A percentile compares a stretch with the other conserved stretches of the same genome.
Evolutionary conservation across 2,797 vertebrate genomes (phyloP).

Genomic region (Helicolenus hilgendorfi): DNA sequence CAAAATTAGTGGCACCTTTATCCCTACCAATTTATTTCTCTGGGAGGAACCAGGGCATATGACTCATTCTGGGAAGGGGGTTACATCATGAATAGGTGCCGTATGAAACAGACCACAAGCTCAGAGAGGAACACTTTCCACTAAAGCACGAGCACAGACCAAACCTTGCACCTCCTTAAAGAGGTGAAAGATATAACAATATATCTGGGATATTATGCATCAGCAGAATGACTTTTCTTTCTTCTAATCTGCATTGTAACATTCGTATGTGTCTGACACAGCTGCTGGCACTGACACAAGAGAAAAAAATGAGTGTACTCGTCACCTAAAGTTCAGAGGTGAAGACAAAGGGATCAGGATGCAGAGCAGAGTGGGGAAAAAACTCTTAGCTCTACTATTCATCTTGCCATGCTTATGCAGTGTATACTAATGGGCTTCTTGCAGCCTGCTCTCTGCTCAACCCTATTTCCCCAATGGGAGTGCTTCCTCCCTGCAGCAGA

Average conservation of each 20-base stretch:
- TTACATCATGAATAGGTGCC: conserved; percentile 77
- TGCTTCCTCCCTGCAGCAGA: conserved; percentile 70
- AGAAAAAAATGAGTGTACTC: conserved; percentile 4
- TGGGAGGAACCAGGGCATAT: conserved; percentile 65
- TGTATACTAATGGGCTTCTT: conserved; percentile 75
- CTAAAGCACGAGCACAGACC: conserved; percentile 21
- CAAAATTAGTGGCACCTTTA: conserved; percentile 73
- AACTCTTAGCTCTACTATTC: conserved; percentile 57
- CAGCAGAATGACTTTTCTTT: conserved; percentile 20
- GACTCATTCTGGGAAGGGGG: conserved; percentile 77
- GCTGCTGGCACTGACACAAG: conserved; percentile 6
- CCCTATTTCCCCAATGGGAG: conserved; percentile 70
- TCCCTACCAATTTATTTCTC: conserved; percentile 54
- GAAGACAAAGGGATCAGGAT: conserved; percentile 54
- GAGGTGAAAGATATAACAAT: conserved; percentile 54
- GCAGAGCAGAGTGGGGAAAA: conserved; percentile 52
- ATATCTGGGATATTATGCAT: conserved; percentile 31
- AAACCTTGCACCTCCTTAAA: conserved; percentile 63
- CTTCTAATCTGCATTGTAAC: not conserved
- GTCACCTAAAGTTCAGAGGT: conserved; percentile 71
- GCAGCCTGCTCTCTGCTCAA: conserved; percentile 65
- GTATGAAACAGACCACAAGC: conserved; percentile 66
- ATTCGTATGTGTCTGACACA: conserved; percentile 1
- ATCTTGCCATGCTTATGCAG: conserved; percentile 68
- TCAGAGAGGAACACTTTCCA: conserved; percentile 57